Base-by-base conservation (phyloP, 1,140 invertebrate genomes). In the Aphaenogaster ashmeadi region DNA sequence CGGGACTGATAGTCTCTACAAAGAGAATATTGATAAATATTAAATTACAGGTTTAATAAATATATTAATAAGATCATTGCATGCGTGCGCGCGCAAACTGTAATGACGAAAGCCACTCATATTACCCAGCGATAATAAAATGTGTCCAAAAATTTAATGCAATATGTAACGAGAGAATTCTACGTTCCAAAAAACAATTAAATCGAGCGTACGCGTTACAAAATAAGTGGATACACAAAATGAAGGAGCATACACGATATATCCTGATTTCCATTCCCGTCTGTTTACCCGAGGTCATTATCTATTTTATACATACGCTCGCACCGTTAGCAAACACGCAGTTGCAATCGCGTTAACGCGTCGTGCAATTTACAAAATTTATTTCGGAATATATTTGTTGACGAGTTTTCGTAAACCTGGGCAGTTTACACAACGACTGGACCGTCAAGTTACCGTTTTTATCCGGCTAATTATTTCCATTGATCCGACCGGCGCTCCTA, bases 391-490 rank as follows among this genome's bases (percentile, higher is more conserved):
- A 84, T 60, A 84, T 84, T 84, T 60, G 69, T 60, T 21, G 67
- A 56, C 52, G 67, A 84, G 54, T 84, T 74, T 74, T 84, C 54
- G 80, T 47, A 47, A 84, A 60, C 41, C 54, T n/a, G 27, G 21
- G 7, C 33, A 72, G 69, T 84, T 84, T 74, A 74, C 67, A 60
- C 67, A 84, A 62, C 41, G 54, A 18, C 18, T 38, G 69, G 27
- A 60, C 71, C 41, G 41, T 84, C 80, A 74, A 84, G 80, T 84
- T 84, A 21, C 54, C 69, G 80, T 84, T 84, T 84, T 84, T 84
- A 84, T 62, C 80, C 80, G 54, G 56, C 69, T 84, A 84, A 84
- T 84, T 84, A 84, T 84, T 84, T 84, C 69, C 69, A 84, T 84
- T 84, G 69, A 84, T 74, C 54, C 27, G 54, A 56, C 78, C 36